Base-by-base conservation (phyloP, 1,140 invertebrate species). In the Drosophila nebulosa region DNA sequence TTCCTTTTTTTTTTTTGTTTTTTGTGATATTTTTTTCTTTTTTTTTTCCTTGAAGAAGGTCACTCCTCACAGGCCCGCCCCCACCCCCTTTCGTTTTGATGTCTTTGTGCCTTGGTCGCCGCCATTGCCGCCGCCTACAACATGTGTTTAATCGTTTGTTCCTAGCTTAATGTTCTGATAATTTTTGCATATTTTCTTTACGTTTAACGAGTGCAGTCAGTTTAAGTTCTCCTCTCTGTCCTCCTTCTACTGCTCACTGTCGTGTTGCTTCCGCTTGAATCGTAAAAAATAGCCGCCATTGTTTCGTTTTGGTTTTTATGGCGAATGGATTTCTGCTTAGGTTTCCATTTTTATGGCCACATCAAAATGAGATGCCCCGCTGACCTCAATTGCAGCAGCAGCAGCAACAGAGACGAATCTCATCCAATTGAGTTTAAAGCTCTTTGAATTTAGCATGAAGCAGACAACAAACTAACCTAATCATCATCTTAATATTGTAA, bases 31-130 rank as follows among this genome's bases (percentile, higher is more conserved):
- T 68, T 69, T 42, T 61, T 62, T 18, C n/a, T 16, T 69, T 67
- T 7, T 46, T 32, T 69, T 70, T 85, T 77, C 80, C 81, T 85
- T 86, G 78, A 74, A 86, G 78, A 85, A 85, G 80, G 79, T 84
- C 79, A 84, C 68, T 59, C 39, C 69, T 18, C 2, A 27, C 16
- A 52, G 39, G 39, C 16, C n/a, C n/a, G n/a, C n/a, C n/a, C n/a
- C n/a, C n/a, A n/a, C n/a, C n/a, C 16, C 16, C 39, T 21, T 46
- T 10, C 30, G 12, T 46, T 7, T 21, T 18, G 39, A 14, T 21
- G 39, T 46, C 39, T 16, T 16, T 46, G 39, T 46, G 39, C 60
- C 60, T 32, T 39, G 55, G 71, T 42, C 42, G 21, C 35, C n/a
- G 12, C 21, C 16, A 24, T 16, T 18, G 52, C 30, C 21, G 18